Conservation (phyloP, 2,888 invertebrate genomes). For the Mactromeris polynyma region DNA sequence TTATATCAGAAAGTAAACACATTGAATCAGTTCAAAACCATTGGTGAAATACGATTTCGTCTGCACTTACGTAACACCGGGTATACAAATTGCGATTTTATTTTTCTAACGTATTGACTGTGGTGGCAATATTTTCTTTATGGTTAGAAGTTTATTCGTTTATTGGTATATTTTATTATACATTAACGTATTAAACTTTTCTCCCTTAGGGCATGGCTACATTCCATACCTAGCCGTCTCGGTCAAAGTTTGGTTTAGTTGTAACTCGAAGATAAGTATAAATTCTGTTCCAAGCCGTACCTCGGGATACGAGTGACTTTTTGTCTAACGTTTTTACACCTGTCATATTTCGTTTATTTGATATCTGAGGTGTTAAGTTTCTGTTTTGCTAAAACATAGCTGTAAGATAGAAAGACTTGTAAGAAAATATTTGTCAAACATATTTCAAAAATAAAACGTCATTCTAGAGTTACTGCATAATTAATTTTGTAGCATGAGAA, state of each 20-base stretch:
- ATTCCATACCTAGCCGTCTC: conserved; percentile 18
- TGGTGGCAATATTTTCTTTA: conserved; percentile 42
- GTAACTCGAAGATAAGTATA: conserved; percentile 25
- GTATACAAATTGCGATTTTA: conserved; percentile 35
- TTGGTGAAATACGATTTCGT: conserved; percentile 9
- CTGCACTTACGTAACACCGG: conserved; percentile 4
- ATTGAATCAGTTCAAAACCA: neutral
- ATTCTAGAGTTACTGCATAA: neutral
- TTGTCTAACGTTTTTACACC: conserved; percentile 3
- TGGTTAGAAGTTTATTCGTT: conserved; percentile 31
- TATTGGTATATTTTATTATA: conserved; percentile 37
- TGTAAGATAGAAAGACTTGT: conserved; percentile 8
- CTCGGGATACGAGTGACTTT: conserved; percentile 6
- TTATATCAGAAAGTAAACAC: conserved; percentile 19
- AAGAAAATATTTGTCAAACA: conserved; percentile 8
- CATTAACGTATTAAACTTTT: conserved; percentile 19
- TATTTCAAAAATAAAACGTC: neutral
- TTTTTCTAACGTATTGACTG: conserved; percentile 33
- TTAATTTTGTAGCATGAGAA: neutral
- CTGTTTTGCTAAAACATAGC: conserved; percentile 2
- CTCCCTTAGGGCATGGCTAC: neutral
- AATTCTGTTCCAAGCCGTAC: conserved; percentile 4
- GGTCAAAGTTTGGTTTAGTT: conserved; percentile 2
- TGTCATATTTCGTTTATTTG: conserved; percentile 23
- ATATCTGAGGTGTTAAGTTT: neutral